Conservation (phyloP, 2,888 invertebrate species). For the Notocelia uddmanniana region DNA sequence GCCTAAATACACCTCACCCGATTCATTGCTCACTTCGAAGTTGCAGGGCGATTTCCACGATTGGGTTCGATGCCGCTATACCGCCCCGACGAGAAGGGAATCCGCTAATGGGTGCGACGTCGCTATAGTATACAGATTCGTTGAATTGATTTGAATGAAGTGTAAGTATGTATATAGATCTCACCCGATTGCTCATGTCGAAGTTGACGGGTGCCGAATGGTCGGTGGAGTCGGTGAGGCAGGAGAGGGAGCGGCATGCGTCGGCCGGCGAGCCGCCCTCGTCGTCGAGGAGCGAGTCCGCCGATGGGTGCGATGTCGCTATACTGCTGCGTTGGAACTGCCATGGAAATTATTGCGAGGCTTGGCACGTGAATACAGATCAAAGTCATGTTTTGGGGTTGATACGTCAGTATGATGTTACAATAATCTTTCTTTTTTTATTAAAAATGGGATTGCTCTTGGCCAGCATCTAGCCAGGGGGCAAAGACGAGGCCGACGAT, state of each 20-base stretch:
- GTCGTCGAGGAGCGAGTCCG: conserved; percentile 82
- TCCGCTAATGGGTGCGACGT: neutral
- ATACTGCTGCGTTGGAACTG: conserved; percentile 71
- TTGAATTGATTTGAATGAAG: neutral
- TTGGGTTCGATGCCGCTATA: neutral
- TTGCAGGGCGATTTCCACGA: conserved; percentile 10
- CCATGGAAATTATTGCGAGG: conserved; percentile 14
- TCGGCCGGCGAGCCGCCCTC: conserved; percentile 84
- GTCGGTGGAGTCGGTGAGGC: conserved; percentile 95
- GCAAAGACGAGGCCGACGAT: too few species aligned
- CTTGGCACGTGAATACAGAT: conserved; percentile 12
- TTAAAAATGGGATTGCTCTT: too few species aligned
- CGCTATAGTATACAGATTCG: neutral
- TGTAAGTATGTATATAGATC: conserved; percentile 51
- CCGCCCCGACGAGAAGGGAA: neutral
- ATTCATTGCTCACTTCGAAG: conserved; percentile 5
- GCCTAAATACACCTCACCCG: neutral
- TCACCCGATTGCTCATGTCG: conserved; percentile 95
- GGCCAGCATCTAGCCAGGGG: too few species aligned
- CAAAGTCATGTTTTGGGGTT: conserved; percentile 9
- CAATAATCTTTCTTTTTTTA: conserved; percentile 12
- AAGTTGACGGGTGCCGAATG: conserved; percentile 96
- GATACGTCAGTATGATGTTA: conserved; percentile 1
- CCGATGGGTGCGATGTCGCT: conserved; percentile 76
- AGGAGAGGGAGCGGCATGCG: conserved; percentile 93